Conservation (phyloP, 2,797 vertebrate species). For the Hozukius guyotensis region DNA sequence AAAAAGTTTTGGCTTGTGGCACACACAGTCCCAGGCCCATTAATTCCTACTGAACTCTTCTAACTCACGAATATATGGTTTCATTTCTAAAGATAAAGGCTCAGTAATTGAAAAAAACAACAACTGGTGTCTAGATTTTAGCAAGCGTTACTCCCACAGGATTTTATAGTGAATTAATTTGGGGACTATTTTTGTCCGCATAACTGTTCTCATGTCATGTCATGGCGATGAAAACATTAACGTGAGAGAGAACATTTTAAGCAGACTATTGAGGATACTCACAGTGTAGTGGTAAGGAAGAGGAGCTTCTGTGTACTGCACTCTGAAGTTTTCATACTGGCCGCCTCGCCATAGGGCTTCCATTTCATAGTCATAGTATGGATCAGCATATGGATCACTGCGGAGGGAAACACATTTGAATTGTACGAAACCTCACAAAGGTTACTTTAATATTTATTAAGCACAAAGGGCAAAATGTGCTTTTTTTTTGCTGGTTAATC, state of each 20-base stretch:
- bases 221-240: not conserved
- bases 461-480: not conserved
- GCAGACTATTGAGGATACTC: conserved; percentile 70
- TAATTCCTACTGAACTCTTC: not conserved
- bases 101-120: not conserved
- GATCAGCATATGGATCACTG: conserved; percentile 94
- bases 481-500: not conserved
- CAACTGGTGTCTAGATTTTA: too few relatives aligned
- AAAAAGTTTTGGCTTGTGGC: not conserved
- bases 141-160: not conserved
- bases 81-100: not conserved
- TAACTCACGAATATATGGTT: not conserved
- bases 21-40: not conserved
- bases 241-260: not conserved
- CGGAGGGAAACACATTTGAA: conserved; percentile 27
- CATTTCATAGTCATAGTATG: conserved; percentile 97
- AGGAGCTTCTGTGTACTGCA: conserved; percentile 94
- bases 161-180: not conserved
- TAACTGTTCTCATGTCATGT: not conserved
- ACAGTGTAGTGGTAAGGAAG: conserved; percentile 93
- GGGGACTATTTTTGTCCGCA: not conserved
- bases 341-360: conserved; percentile 96
- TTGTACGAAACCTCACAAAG: not conserved
- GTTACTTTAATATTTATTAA: not conserved
- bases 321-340: conserved; percentile 98